Percentiles rank a stretch among this genome's conserved stretches.
Conservation (phyloP, 2,888 invertebrate genomes). For the Myopa testacea region DNA sequence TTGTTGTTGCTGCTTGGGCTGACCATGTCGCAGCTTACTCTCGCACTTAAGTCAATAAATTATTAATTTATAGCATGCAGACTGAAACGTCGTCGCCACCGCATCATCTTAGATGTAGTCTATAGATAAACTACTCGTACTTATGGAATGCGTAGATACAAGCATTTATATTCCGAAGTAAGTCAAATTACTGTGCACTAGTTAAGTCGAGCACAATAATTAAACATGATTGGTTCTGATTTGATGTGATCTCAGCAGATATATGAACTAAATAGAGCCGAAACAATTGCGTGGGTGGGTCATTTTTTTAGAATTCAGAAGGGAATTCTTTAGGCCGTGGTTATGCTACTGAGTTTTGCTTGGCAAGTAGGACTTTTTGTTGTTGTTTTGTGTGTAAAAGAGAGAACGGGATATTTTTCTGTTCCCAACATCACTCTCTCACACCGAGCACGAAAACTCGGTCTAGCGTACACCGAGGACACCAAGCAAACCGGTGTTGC, state of each 20-base stretch:
- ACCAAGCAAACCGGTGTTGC: no score
- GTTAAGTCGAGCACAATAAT: conserved; percentile 8
- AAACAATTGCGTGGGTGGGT: background rate
- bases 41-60: conserved; percentile 31
- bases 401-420: no score
- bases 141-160: conserved; percentile 1
- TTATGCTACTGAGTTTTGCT: no score
- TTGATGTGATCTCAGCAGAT: background rate
- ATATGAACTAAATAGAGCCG: background rate
- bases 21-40: conserved; percentile 7
- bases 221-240: background rate
- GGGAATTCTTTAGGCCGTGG: no score
- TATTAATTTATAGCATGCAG: conserved; percentile 22
- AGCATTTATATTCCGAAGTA: background rate
- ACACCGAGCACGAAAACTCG: no score
- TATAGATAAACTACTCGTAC: background rate
- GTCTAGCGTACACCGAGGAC: no score
- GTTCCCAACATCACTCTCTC: no score
- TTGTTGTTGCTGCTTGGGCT: background rate
- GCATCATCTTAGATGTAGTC: background rate
- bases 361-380: no score
- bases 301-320: background rate
- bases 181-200: conserved; percentile 27
- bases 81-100: background rate
- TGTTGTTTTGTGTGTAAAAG: no score